Percentiles rank a stretch among this genome's conserved stretches.
Conservation (phyloP, 2,797 vertebrate species). For the Tauraco hartlaubi region DNA sequence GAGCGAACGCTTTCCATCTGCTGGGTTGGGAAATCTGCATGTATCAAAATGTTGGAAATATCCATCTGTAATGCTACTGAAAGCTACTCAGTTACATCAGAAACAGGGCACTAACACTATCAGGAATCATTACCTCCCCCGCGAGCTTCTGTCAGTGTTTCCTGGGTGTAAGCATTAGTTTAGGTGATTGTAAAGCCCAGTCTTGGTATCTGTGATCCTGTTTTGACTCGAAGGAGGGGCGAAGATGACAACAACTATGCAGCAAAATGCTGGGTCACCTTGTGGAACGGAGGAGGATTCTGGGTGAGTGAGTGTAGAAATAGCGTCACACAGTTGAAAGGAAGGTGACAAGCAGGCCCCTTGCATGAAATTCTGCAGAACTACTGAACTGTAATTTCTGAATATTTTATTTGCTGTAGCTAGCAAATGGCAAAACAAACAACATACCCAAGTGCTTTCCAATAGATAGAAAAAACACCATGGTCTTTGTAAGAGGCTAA, state of each 20-base stretch:
- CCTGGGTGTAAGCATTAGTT: background rate
- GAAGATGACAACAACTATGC: background rate
- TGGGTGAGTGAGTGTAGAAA: background rate
- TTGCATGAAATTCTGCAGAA: background rate
- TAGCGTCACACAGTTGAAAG: background rate
- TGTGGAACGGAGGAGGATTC: background rate
- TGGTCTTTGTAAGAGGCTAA: background rate
- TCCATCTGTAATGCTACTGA: rapidly evolving
- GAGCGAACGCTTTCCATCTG: background rate
- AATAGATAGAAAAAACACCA: rapidly evolving
- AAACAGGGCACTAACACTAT: rapidly evolving
- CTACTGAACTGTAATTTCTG: background rate
- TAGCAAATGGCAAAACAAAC: background rate
- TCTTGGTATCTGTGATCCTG: background rate
- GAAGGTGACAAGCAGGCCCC: background rate
- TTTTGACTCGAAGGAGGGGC: background rate
- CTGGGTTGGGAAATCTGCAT: background rate
- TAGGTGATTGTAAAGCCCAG: background rate
- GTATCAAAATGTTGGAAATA: background rate
- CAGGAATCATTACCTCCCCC: background rate
- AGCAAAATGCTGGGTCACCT: background rate
- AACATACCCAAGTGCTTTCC: background rate
- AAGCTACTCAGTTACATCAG: background rate
- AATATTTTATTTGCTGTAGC: background rate
- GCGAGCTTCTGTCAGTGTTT: background rate